Conservation (phyloP, 2,797 vertebrate species). For the Mastacembelus armatus region DNA sequence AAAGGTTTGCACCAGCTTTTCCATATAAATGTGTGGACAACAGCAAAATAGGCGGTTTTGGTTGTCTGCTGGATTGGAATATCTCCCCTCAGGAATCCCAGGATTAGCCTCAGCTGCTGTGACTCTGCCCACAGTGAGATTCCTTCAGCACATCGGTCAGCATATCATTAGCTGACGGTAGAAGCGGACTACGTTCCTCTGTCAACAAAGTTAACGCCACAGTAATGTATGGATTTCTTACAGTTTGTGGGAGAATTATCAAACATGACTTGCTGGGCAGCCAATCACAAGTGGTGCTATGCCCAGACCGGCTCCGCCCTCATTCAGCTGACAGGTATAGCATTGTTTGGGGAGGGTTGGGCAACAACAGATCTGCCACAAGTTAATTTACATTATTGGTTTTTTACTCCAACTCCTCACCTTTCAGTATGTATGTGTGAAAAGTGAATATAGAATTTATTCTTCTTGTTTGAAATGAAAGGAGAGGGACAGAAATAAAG, state of each 20-base stretch:
- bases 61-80: conserved; percentile 75
- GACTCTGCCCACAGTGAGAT: conserved; percentile 53
- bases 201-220: conserved; percentile 29
- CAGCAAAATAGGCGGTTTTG: conserved; percentile 62
- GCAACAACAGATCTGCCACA: no score
- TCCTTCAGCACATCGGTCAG: conserved; percentile 48
- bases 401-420: no score
- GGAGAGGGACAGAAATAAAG: no score
- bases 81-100: conserved; percentile 73
- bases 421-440: no score
- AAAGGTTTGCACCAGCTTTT: conserved; percentile 74
- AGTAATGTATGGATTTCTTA: conserved; percentile 41
- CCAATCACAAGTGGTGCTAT: conserved; percentile 72
- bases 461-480: no score
- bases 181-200: conserved; percentile 25
- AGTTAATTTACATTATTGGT: no score
- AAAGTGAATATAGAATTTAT: no score
- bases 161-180: conserved; percentile 59
- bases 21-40: conserved; percentile 54
- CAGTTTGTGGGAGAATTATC: conserved; percentile 43
- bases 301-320: conserved; percentile 71
- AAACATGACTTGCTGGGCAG: conserved; percentile 70
- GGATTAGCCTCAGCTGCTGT: conserved; percentile 70
- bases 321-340: conserved; percentile 78
- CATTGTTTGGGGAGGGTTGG: not conserved